Conservation (phyloP, 2,113 vertebrate genomes). For the Protobothrops mucrosquamatus region DNA sequence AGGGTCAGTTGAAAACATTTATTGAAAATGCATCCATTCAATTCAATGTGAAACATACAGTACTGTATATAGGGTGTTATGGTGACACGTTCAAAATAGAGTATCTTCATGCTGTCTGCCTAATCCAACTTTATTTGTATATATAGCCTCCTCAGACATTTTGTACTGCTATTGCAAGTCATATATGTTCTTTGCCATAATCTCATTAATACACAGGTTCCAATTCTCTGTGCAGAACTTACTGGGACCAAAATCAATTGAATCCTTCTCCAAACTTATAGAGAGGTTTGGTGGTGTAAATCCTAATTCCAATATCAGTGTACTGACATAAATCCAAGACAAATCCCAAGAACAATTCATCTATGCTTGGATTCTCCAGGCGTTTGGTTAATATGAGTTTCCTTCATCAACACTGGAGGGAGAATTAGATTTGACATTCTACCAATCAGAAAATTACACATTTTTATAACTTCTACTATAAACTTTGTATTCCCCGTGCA, state of each 20-base stretch:
- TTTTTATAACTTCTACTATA: neutral
- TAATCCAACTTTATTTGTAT: neutral
- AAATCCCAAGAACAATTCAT: neutral
- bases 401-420: neutral
- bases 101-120: neutral
- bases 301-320: neutral
- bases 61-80: neutral
- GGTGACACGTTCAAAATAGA: neutral
- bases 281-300: neutral
- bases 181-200: neutral
- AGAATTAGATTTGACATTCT: neutral
- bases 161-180: neutral
- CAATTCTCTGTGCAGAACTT: neutral
- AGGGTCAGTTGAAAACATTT: neutral
- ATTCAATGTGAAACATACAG: neutral
- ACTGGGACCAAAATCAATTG: neutral
- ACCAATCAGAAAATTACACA: neutral
- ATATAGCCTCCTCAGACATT: neutral
- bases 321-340: neutral
- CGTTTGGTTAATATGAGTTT: neutral
- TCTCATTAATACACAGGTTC: neutral
- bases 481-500: neutral
- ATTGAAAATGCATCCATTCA: neutral
- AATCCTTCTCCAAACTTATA: neutral
- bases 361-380: neutral